Evolutionary conservation across 2,797 vertebrate species (phyloP), one percentile per base, ranked within the genome.

Genomic region (Clarias pachynema): DNA sequence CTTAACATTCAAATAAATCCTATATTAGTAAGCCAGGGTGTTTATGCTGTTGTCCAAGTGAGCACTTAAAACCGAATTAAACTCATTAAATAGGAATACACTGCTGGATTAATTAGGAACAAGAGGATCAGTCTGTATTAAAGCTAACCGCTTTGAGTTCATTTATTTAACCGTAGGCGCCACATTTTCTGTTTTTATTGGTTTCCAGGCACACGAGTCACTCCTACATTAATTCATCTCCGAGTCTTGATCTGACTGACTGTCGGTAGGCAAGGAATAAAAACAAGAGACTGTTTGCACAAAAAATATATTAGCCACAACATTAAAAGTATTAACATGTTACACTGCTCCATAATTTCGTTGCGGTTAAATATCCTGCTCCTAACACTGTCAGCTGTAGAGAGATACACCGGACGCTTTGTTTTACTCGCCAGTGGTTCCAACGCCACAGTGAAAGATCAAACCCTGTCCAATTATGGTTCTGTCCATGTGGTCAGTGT

Each of bases 341-440:
- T 63, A 63, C 60, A 49, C 60, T 26, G 37, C n/a, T 29, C 15
- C 4, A 15, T 63, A 65, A 79, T 65, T 20, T 3, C 80, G 31
- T 65, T 40, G n/a, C 62, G 57, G 70, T 82, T 69, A 89, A 59
- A 70, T 87, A 82, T 72, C 88, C 81, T 49, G 88, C 89, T 82
- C 89, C 34, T 66, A 87, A 90, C 88, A 62, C 85, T 87, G 90
- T 92, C 87, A 87, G 87, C 89, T 82, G 72, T 74, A 59, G 15
- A 59, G 37, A 75, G 31, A 68, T 22, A 79, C 66, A 63, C 75
- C n/a, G 69, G 75, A 88, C 44, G 86, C 77, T 84, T 84, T 80
- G 74, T 87, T 82, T 72, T 81, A 80, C 74, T 69, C 81, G 24
- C 68, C 77, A 87, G 81, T 26, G 86, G 65, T 37, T 85, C 85